phyloP scores from a whole-genome alignment of 2,797 vertebrate genomes.

The Alectoris magna region DNA sequence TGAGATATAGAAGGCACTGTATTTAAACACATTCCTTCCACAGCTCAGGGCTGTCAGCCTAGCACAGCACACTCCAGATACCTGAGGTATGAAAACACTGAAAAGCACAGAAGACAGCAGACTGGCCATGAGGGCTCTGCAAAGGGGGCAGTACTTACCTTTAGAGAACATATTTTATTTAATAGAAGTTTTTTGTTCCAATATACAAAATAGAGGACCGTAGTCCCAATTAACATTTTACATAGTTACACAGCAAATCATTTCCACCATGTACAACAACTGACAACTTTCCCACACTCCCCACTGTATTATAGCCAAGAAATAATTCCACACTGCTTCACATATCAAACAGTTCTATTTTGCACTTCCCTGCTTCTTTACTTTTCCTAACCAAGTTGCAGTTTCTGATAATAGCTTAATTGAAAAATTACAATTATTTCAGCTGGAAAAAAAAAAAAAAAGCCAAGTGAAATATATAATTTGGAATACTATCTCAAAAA shows the following conservation, averaged over 20 bases:
- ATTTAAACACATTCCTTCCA: neutral
- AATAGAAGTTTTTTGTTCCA: conserved; percentile 90
- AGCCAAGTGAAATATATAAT: conserved; percentile 57
- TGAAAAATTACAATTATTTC: conserved; percentile 52
- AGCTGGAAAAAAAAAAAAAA: conserved; percentile 22
- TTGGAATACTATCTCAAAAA: conserved; percentile 56
- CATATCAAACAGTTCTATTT: conserved; percentile 15
- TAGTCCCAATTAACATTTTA: conserved; percentile 76
- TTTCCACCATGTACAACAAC: conserved; percentile 68
- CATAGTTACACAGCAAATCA: conserved; percentile 74
- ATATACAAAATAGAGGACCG: conserved; percentile 82
- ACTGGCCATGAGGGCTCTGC: conserved; percentile 19
- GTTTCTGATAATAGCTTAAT: conserved; percentile 64
- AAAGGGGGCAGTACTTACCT: conserved; percentile 66
- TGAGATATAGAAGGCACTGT: neutral
- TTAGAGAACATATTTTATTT: conserved; percentile 88
- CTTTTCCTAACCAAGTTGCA: conserved; percentile 23
- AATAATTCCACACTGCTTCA: conserved; percentile 42
- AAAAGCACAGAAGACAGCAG: conserved; percentile 4
- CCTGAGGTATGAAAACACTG: neutral
- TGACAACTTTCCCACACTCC: conserved; percentile 31
- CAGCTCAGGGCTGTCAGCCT: neutral
- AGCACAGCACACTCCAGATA: neutral
- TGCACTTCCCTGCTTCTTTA: conserved; percentile 4
- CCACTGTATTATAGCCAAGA: conserved; percentile 63